Evolutionary conservation across 2,888 invertebrate species (phyloP).

Genomic region (Pterobdella sp.): DNA sequence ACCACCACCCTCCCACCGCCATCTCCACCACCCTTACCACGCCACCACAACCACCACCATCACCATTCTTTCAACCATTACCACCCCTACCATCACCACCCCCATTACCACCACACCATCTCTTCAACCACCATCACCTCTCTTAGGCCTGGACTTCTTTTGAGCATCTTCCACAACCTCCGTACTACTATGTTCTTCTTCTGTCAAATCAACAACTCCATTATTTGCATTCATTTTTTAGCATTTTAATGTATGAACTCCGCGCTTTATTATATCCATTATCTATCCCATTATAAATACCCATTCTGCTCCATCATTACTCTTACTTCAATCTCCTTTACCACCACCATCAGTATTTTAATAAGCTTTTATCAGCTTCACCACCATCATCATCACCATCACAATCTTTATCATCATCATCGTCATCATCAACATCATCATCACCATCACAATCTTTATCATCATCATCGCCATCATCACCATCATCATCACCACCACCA

Average conservation of each 20-base stretch:
- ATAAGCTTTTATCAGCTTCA: constrained; percentile 17
- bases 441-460: constrained; percentile 11
- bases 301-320: not conserved
- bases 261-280: not conserved
- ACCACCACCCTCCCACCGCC: too few species aligned
- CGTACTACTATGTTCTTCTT: constrained; percentile 24
- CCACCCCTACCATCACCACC: too few species aligned
- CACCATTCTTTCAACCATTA: too few species aligned
- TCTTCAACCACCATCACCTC: constrained; percentile 19
- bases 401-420: constrained; percentile 18
- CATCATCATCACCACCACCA: not conserved
- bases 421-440: constrained; percentile 25
- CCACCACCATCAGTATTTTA: not conserved
- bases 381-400: constrained; percentile 15
- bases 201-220: too few species aligned
- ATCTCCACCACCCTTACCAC: too few species aligned
- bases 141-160: constrained; percentile 29
- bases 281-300: not conserved
- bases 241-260: not conserved
- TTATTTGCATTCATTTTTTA: too few species aligned
- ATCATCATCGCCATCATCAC: not conserved
- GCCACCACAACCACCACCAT: too few species aligned
- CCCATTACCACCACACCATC: too few species aligned
- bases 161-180: constrained; percentile 24
- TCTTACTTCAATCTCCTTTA: not conserved